These are phyloP conservation scores for Seriola dumerili DNA, from an alignment of 2,113 vertebrate species.

Conservation along the genomic window DNA sequence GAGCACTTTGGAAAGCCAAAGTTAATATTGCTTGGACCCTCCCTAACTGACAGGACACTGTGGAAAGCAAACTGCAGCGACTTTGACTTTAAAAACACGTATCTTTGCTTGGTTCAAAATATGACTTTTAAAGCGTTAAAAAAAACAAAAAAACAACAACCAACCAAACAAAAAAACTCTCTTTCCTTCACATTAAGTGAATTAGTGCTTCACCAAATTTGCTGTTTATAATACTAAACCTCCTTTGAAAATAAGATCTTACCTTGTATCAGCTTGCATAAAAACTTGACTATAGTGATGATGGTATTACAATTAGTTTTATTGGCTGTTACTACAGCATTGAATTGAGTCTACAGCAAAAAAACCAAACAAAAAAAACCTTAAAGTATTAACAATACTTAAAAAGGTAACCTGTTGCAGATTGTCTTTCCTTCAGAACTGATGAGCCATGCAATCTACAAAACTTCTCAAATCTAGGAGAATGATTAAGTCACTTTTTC, in stretches of 20 bases:
- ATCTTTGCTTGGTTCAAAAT: background rate
- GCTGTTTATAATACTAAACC: background rate
- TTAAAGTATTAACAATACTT: background rate
- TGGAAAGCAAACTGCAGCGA: background rate
- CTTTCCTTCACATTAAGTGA: background rate
- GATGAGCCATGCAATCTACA: background rate
- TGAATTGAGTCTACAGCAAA: background rate
- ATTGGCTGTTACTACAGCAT: background rate
- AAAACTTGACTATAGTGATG: background rate
- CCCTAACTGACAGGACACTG: background rate
- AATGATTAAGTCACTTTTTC: background rate
- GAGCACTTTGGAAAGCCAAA: slow-evolving; percentile 57
- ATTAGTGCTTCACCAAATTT: background rate
- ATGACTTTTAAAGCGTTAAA: background rate
- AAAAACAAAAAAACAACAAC: background rate
- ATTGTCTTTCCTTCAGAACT: background rate
- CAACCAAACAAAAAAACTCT: background rate
- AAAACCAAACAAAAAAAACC: background rate
- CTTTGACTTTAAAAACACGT: background rate
- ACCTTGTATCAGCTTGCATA: background rate
- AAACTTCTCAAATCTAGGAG: background rate
- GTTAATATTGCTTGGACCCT: slow-evolving; percentile 37
- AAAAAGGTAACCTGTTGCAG: slow-evolving; percentile 1
- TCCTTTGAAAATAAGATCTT: background rate
- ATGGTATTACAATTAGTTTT: background rate